Evolutionary conservation across 2,797 vertebrate genomes (phyloP).

Genomic region (Serranus cabrilla): DNA sequence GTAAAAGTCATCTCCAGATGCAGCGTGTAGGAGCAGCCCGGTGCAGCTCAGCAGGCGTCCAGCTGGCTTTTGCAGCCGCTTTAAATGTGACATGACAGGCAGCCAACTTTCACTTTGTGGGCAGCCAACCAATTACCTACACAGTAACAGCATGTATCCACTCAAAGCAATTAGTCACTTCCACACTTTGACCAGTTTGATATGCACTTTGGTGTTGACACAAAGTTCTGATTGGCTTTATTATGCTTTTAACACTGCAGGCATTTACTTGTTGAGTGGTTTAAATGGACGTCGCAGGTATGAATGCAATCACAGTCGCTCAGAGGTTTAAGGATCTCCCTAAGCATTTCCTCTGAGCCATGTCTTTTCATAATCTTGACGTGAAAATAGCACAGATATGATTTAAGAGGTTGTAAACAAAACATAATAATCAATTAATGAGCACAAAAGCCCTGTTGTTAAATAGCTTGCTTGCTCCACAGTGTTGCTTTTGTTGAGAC

Average conservation of each 20-base stretch:
- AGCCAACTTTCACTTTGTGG: conserved; percentile 35
- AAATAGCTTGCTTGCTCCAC: conserved; percentile 68
- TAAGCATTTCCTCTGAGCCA: conserved; percentile 59
- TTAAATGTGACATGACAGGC: conserved; percentile 47
- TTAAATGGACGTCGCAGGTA: conserved; percentile 47
- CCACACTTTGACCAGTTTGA: conserved; percentile 18
- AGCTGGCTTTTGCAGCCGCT: conserved; percentile 25
- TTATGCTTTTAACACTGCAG: conserved; percentile 62
- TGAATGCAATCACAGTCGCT: conserved; percentile 52
- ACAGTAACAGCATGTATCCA: conserved; percentile 33
- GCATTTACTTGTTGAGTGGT: conserved; percentile 39
- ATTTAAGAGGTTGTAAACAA: conserved; percentile 57
- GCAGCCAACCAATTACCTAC: conserved; percentile 50
- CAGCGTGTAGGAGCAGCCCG: not conserved
- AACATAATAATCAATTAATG: conserved; percentile 60
- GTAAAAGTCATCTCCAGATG: conserved; percentile 22
- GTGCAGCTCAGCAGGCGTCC: conserved; percentile 26
- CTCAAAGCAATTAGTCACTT: conserved; percentile 57
- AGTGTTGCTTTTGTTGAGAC: conserved; percentile 71
- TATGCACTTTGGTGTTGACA: conserved; percentile 39
- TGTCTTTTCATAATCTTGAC: conserved; percentile 68
- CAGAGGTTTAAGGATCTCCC: conserved; percentile 53
- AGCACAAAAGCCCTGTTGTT: conserved; percentile 74
- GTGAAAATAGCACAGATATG: conserved; percentile 58
- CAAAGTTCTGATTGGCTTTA: conserved; percentile 49